These are phyloP conservation scores for Cardiocondyla obscurior DNA, from an alignment of 1,140 invertebrate genomes.

Conservation along the genomic window DNA sequence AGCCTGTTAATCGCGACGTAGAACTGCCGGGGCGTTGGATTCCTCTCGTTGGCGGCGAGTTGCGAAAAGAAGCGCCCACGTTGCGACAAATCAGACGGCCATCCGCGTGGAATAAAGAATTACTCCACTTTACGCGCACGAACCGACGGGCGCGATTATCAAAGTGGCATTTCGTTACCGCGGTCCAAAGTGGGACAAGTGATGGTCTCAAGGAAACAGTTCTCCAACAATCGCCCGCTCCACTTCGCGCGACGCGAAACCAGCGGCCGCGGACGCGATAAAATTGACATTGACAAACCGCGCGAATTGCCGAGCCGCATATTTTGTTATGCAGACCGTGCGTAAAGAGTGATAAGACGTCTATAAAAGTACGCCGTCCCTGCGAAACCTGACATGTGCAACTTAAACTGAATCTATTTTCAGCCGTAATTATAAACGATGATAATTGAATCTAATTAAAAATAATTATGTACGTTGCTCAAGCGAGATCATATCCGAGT, in stretches of 20 bases:
- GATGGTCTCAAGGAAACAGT: background rate
- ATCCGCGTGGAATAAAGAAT: constrained; percentile 8
- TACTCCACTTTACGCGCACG: constrained; percentile 1
- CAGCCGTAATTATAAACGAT: no score
- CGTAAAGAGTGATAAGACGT: background rate
- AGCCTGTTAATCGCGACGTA: background rate
- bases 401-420: no score
- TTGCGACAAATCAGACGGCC: background rate
- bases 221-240: background rate
- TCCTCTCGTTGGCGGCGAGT: background rate
- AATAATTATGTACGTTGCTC: no score
- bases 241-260: background rate
- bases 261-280: background rate
- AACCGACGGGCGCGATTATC: background rate
- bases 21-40: background rate
- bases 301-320: background rate
- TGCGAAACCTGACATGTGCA: no score
- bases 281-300: constrained; percentile 5
- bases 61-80: background rate
- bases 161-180: background rate
- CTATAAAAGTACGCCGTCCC: background rate
- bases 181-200: constrained; percentile 9
- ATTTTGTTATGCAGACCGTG: background rate
- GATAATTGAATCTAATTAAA: no score
- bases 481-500: no score